Evolutionary conservation across 2,797 vertebrate genomes (phyloP), one percentile per base, ranked within the genome.

Genomic region (Cottoperca gobio): DNA sequence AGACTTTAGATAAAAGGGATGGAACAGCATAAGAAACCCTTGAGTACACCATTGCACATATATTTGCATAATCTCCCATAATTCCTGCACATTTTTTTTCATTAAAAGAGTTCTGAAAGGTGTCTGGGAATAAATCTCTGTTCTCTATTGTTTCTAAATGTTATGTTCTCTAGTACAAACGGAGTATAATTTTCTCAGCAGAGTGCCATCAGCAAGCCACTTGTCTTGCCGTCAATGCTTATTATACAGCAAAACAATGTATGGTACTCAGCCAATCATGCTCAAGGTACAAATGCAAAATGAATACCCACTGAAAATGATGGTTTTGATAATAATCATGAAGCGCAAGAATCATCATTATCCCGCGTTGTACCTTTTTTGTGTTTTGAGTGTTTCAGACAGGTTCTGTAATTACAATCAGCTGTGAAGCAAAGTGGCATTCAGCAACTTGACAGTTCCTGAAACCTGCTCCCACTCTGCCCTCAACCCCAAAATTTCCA

Each of bases 361-460:
- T 72, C 69, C 74, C 12, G 23, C 60, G 17, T 16, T 24, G 60
- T 24, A 70, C 65, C 35, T 58, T 68, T 84, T 6, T 12, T n/a
- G 11, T 54, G 13, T 54, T 54, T 45, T 52, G 11, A 68, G 64
- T 63, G 53, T 78, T 81, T 61, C 60, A 55, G 86, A 85, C 79
- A 85, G 83, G 48, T 79, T 65, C 59, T 73, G 40, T 91, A 86
- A 92, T 91, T 84, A 78, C 59, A 83, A 64, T 72, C 79, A 86
- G 79, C 70, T 63, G 48, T 85, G 67, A 90, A 90, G 82, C 83
- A 82, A 83, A 61, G 73, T 91, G 87, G 81, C 87, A 78, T 82
- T 84, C 60, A 63, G 66, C 45, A 31, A 89, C 88, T 83, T 81
- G 86, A 89, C 84, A 86, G 63, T 62, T 81, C 54, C 86, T 77